Conservation (phyloP, 2,888 invertebrate genomes). For the Sinodicranocentrus sp. region DNA sequence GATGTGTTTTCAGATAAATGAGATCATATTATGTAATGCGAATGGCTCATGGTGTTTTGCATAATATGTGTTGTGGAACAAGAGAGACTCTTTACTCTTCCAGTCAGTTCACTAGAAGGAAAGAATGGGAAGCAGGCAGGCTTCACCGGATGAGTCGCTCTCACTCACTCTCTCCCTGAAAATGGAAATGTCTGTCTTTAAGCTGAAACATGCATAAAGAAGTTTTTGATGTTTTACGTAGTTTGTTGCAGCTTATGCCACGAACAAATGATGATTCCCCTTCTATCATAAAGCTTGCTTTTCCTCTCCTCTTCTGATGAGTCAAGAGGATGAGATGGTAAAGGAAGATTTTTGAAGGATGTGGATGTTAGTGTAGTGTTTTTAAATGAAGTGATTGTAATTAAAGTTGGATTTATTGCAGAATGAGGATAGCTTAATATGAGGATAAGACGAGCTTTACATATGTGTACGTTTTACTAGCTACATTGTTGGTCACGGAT, state of each 20-base stretch:
- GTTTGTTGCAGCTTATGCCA: not conserved
- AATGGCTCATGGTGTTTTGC: constrained; percentile 59
- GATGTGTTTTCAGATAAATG: constrained; percentile 60
- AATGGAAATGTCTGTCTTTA: constrained; percentile 44
- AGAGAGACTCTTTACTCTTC: constrained; percentile 8
- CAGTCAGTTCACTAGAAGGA: not conserved
- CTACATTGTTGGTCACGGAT: not conserved
- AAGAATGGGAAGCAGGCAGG: not conserved
- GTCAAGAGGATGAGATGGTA: no score
- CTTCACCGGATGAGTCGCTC: constrained; percentile 34
- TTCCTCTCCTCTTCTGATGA: no score
- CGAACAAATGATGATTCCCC: constrained; percentile 14
- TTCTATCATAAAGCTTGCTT: no score
- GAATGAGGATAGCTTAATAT: not conserved
- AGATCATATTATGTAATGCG: constrained; percentile 60
- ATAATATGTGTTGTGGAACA: constrained; percentile 58
- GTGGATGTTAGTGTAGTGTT: no score
- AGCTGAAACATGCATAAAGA: constrained; percentile 14
- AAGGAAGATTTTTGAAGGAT: no score
- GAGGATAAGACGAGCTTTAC: not conserved
- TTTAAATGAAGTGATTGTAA: constrained; percentile 23
- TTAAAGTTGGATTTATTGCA: constrained; percentile 25
- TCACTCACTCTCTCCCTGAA: constrained; percentile 36
- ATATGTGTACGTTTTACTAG: no score
- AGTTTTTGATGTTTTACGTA: constrained; percentile 36